These are phyloP conservation scores for Hymenochirus boettgeri DNA, from an alignment of 2,113 vertebrate species.

Conservation along the genomic window DNA sequence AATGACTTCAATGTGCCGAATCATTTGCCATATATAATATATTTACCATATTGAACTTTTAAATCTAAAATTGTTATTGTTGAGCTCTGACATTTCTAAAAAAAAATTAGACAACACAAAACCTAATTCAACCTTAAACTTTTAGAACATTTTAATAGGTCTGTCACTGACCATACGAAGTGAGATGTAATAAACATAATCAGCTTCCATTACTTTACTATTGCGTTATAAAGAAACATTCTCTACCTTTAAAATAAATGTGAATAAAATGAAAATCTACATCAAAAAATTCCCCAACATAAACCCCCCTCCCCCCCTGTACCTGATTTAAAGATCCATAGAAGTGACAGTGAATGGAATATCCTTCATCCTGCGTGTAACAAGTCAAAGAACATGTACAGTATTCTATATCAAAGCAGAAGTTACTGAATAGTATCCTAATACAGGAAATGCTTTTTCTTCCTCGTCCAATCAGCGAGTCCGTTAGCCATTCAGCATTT, in stretches of 20 bases:
- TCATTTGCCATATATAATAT: no score
- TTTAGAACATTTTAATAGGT: no score
- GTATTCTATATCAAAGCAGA: constrained; percentile 31
- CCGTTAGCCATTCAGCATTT: not conserved
- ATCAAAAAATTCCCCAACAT: not conserved
- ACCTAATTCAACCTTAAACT: no score
- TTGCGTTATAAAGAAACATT: not conserved
- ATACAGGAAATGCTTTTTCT: constrained; percentile 8
- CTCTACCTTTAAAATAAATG: no score
- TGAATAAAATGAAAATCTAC: not conserved
- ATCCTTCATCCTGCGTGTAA: not conserved
- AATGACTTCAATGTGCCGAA: no score
- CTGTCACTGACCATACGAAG: no score
- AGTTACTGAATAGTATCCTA: constrained; percentile 9
- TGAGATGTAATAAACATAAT: no score
- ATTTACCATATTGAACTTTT: no score
- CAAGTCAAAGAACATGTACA: not conserved
- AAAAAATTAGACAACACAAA: no score
- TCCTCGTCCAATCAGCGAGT: constrained; percentile 17
- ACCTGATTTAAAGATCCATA: not conserved
- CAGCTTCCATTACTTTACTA: not conserved
- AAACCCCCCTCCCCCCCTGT: not conserved
- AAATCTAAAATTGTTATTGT: no score
- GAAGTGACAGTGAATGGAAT: not conserved
- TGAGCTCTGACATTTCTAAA: no score